phyloP scores from a whole-genome alignment of 2,113 vertebrate genomes.

The Oceanites oceanicus region DNA sequence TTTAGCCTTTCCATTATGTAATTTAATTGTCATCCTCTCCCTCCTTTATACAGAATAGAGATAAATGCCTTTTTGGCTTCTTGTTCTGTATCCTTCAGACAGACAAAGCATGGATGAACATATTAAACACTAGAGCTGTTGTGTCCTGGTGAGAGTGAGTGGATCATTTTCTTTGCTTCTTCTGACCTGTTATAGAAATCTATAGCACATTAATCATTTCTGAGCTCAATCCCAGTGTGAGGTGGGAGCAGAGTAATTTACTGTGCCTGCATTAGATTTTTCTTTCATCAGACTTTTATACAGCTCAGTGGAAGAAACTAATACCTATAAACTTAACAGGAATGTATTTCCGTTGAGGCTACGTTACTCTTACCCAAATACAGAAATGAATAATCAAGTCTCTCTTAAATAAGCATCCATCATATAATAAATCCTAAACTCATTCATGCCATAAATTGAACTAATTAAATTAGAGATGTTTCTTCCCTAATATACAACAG shows the following conservation, averaged over 20 bases:
- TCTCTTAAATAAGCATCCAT: conserved; percentile 68
- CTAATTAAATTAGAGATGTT: conserved; percentile 33
- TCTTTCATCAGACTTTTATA: conserved; percentile 60
- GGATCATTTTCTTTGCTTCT: conserved; percentile 55
- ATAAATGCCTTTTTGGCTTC: conserved; percentile 33
- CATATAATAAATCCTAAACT: conserved; percentile 69
- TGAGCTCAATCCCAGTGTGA: conserved; percentile 1
- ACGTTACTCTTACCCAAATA: conserved; percentile 42
- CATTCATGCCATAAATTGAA: conserved; percentile 61
- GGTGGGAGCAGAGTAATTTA: conserved; percentile 58
- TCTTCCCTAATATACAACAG: not conserved
- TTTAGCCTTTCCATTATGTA: conserved; percentile 1
- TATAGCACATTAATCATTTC: conserved; percentile 39
- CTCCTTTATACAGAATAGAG: not conserved
- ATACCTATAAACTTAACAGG: conserved; percentile 28
- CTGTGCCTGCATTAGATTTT: conserved; percentile 55
- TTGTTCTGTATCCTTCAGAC: conserved; percentile 1
- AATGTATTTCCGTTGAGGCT: conserved; percentile 56
- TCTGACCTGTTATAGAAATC: conserved; percentile 61
- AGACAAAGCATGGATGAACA: conserved; percentile 43
- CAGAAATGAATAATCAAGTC: conserved; percentile 69
- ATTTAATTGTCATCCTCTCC: conserved; percentile 19
- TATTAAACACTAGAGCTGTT: conserved; percentile 5
- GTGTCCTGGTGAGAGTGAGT: conserved; percentile 13
- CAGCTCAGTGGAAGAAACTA: conserved; percentile 53